These are phyloP conservation scores for Rhinichthys klamathensis DNA, from an alignment of 2,113 vertebrate species.

Conservation along the genomic window DNA sequence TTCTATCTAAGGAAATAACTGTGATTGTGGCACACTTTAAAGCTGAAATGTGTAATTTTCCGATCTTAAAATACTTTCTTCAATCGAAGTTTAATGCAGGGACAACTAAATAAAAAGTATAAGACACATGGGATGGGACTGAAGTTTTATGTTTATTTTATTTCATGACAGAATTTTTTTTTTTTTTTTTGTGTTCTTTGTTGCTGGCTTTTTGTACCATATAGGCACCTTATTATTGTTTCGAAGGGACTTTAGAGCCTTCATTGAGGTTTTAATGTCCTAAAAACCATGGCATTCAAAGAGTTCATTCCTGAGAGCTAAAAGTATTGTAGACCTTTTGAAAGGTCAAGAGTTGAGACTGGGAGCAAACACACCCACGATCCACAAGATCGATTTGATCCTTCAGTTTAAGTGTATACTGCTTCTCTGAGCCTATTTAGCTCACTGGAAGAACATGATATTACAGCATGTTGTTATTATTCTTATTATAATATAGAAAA, in stretches of 20 bases:
- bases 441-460: neutral
- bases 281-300: neutral
- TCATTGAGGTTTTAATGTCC: slow-evolving; percentile 2
- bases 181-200: neutral
- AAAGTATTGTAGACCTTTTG: slow-evolving; percentile 26
- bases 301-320: slow-evolving; percentile 9
- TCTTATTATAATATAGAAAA: neutral
- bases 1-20: slow-evolving; percentile 8
- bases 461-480: neutral
- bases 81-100: neutral
- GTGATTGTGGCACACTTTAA: neutral
- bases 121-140: neutral
- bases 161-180: neutral
- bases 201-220: neutral
- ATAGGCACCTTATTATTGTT: neutral
- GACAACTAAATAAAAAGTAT: neutral
- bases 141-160: neutral
- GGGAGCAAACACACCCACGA: slow-evolving; percentile 37
- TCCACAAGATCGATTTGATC: slow-evolving; percentile 40
- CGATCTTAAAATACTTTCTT: neutral
- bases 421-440: slow-evolving; percentile 19
- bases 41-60: neutral
- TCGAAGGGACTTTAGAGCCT: neutral
- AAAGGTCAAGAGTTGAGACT: slow-evolving; percentile 42
- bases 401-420: slow-evolving; percentile 26